These are phyloP conservation scores for Silurus glanis DNA, from an alignment of 2,113 vertebrate species.

Conservation along the genomic window DNA sequence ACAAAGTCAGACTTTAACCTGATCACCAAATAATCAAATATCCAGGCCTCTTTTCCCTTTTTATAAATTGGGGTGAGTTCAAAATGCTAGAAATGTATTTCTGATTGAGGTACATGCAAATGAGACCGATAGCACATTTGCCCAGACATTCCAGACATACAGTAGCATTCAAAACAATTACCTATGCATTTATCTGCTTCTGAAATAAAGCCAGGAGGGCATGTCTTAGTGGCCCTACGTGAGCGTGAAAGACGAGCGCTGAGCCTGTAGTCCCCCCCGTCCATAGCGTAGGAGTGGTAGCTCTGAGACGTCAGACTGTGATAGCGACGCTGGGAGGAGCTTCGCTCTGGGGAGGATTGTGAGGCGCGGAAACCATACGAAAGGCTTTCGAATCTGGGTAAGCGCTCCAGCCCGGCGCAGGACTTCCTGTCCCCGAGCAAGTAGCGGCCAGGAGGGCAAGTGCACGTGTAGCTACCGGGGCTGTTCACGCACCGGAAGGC, in stretches of 20 bases:
- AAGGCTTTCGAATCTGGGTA: constrained; percentile 80
- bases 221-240: constrained; percentile 65
- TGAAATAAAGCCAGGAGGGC: constrained; percentile 85
- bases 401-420: constrained; percentile 91
- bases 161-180: constrained; percentile 71
- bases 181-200: constrained; percentile 83
- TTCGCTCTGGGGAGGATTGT: constrained; percentile 78
- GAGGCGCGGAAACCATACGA: constrained; percentile 82
- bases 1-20: neutral
- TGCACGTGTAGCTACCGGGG: constrained; percentile 93
- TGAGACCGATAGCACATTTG: constrained; percentile 70
- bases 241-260: constrained; percentile 74
- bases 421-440: constrained; percentile 96
- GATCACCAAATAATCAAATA: neutral
- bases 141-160: constrained; percentile 77
- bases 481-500: constrained; percentile 91
- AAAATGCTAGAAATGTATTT: neutral
- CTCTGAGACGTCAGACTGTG: constrained; percentile 88
- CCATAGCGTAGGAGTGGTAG: constrained; percentile 83
- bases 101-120: neutral
- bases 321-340: constrained; percentile 80
- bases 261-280: constrained; percentile 76
- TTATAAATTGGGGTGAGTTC: neutral
- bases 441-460: constrained; percentile 87
- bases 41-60: neutral